Conservation (phyloP, 2,888 invertebrate species). For the Drosophila stalkeri region DNA sequence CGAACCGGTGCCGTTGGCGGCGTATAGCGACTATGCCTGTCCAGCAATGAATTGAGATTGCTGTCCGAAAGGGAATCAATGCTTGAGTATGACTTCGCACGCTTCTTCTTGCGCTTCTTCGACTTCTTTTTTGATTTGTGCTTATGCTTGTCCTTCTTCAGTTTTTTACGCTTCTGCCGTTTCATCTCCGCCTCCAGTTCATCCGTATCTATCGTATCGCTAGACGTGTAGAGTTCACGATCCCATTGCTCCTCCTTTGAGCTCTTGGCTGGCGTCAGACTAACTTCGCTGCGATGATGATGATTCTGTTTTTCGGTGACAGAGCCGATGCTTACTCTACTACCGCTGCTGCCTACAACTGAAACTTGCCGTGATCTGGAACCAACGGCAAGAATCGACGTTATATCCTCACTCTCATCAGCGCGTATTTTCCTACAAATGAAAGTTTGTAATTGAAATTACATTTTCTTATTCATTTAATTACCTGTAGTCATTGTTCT, state of each 20-base stretch:
- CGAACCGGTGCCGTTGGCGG: conserved; percentile 77
- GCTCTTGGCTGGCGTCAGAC: conserved; percentile 35
- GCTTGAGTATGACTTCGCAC: conserved; percentile 89
- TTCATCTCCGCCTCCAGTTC: conserved; percentile 87
- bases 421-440: conserved; percentile 68
- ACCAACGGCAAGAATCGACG: conserved; percentile 29
- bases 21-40: conserved; percentile 82
- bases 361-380: conserved; percentile 55
- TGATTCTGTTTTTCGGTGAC: conserved; percentile 50
- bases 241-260: conserved; percentile 81
- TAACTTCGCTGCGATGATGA: conserved; percentile 45
- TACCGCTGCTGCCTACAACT: conserved; percentile 51
- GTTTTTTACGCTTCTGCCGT: conserved; percentile 86
- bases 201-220: conserved; percentile 82
- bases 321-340: conserved; percentile 46
- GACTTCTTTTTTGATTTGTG: conserved; percentile 92
- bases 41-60: conserved; percentile 82
- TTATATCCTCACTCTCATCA: conserved; percentile 69
- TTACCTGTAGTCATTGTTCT: conserved; percentile 76
- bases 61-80: conserved; percentile 88
- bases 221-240: conserved; percentile 71
- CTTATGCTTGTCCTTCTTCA: conserved; percentile 88
- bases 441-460: neutral
- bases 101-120: conserved; percentile 89
- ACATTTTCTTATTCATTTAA: conserved; percentile 8